Evolutionary conservation across 2,797 vertebrate species (phyloP).

Genomic region (Alfaro cultratus): DNA sequence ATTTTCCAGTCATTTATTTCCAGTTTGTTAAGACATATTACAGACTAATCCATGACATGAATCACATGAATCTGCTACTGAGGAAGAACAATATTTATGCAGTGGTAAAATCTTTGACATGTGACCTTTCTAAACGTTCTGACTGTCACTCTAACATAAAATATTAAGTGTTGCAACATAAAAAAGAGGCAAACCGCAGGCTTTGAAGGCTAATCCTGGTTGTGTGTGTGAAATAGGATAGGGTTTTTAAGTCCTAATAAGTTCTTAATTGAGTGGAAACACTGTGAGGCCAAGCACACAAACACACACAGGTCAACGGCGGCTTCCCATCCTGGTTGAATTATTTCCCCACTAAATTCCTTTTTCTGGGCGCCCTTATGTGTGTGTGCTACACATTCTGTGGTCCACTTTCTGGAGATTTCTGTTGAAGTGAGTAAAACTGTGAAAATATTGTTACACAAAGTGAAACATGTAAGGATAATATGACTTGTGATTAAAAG

Average conservation of each 20-base stretch:
- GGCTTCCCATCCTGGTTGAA: slow-evolving; percentile 41
- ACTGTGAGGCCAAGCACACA: slow-evolving; percentile 26
- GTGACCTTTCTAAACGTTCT: slow-evolving; percentile 53
- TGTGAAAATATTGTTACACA: slow-evolving; percentile 19
- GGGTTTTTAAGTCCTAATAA: slow-evolving; percentile 74
- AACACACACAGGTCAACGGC: slow-evolving; percentile 39
- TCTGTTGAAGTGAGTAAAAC: slow-evolving; percentile 16
- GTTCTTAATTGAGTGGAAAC: slow-evolving; percentile 74
- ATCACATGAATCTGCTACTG: slow-evolving; percentile 42
- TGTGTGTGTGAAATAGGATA: slow-evolving; percentile 65
- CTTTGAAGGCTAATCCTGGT: slow-evolving; percentile 74
- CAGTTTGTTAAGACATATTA: slow-evolving; percentile 21
- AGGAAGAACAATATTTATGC: slow-evolving; percentile 3
- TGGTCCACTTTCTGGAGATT: slow-evolving; percentile 34
- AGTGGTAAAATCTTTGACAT: slow-evolving; percentile 47
- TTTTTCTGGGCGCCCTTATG: slow-evolving; percentile 6
- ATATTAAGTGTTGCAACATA: slow-evolving; percentile 70
- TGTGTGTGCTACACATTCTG: slow-evolving; percentile 19
- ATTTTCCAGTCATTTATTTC: slow-evolving; percentile 29
- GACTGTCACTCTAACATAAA: slow-evolving; percentile 65
- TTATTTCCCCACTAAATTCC: slow-evolving; percentile 48
- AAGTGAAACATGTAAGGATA: slow-evolving; percentile 8
- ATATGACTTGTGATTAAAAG: slow-evolving; percentile 13
- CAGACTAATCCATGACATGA: slow-evolving; percentile 25
- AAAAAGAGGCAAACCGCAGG: slow-evolving; percentile 50